Base-by-base conservation (phyloP, 2,113 vertebrate species). In the Corythaeola cristata region DNA sequence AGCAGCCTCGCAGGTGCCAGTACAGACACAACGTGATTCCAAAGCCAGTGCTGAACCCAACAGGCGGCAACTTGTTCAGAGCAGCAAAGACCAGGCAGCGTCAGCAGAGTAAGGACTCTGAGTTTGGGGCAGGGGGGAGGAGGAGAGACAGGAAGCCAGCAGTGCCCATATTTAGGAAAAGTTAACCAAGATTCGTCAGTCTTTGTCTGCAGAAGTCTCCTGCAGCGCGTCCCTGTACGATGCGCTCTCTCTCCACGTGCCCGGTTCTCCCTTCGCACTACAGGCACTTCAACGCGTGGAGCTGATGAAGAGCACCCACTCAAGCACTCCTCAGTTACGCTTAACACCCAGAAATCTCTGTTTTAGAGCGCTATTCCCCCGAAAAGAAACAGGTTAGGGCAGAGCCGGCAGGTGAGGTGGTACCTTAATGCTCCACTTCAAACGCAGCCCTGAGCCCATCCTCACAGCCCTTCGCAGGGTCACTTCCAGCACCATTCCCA, bases 221-320 rank as follows among this genome's bases (percentile, higher is more conserved):
- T 11, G 73, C 33, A 67, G 85, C 10, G 2, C 1, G 45, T 44
- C 72, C 53, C 15, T 3, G 49, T 3, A 5, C 0, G 17, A 13
- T 0, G 6, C 50, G 2, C 9, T 0, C n/a, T 28, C 18, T 18
- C 21, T 6, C 76, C 86, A 55, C 2, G 60, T 30, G 89, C 79
- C 37, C 6, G 49, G 37, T 4, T 12, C 37, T 62, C 16, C 30
- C 41, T 30, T 6, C 5, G 39, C 49, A 2, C 66, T 55, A 0
- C 0, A 9, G 33, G n/a, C 15, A 5, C 49, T 27, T 50, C 0
- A 37, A 4, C 0, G 12, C 1, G 28, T 19, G 3, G 17, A 24
- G 45, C 41, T 28, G 37, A 11, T 0, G 26, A 52, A 67, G 24
- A 4, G 52, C 39, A 16, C 53, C 27, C 39, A 5, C 58, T 50